These are phyloP conservation scores for Cepaea hortensis DNA, from an alignment of 2,888 invertebrate genomes.

Conservation along the genomic window DNA sequence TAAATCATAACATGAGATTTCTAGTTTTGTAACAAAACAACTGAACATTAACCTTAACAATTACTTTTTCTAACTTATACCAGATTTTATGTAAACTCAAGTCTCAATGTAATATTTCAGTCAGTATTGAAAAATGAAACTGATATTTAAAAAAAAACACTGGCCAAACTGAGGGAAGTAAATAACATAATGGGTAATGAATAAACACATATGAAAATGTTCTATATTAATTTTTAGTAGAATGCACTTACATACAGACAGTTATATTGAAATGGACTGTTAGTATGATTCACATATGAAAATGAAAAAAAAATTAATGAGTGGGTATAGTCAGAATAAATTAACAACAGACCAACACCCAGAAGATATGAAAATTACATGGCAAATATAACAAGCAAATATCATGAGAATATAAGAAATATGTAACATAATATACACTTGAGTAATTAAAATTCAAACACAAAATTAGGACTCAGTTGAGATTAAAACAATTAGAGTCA, in stretches of 20 bases:
- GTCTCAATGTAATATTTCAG: background rate
- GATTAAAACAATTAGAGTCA: too few species aligned
- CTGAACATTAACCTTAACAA: slow-evolving; percentile 1
- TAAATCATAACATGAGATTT: slow-evolving; percentile 24
- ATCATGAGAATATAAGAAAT: too few species aligned
- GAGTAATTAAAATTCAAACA: too few species aligned
- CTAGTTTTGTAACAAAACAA: slow-evolving; percentile 1
- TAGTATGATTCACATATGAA: too few species aligned
- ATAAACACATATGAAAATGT: background rate
- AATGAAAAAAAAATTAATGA: too few species aligned
- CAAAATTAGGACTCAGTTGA: too few species aligned
- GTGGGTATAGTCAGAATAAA: too few species aligned
- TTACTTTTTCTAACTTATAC: background rate
- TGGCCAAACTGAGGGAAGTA: background rate
- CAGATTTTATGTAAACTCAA: background rate
- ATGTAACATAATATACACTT: too few species aligned
- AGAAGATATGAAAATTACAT: too few species aligned
- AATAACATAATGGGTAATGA: background rate
- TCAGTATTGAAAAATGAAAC: background rate
- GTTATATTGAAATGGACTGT: too few species aligned
- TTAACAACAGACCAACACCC: too few species aligned
- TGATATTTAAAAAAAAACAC: background rate
- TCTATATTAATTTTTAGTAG: background rate
- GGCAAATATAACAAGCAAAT: too few species aligned
- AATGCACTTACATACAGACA: background rate